These are phyloP conservation scores for Bos indicus DNA, from an alignment of 2,113 vertebrate genomes.

Conservation along the genomic window DNA sequence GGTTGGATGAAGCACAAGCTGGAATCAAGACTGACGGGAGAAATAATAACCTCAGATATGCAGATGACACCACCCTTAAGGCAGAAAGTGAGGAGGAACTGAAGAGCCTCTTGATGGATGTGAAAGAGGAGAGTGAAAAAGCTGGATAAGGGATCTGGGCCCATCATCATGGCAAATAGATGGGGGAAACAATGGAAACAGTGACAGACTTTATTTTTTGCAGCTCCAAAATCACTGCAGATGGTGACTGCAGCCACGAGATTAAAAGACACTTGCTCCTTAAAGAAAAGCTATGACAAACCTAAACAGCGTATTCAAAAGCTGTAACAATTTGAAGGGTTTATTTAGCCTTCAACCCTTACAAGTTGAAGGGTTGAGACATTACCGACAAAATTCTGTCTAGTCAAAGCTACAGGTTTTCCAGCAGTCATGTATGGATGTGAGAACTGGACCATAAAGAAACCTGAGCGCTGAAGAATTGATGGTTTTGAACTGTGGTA, in stretches of 20 bases:
- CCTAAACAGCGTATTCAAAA: not conserved
- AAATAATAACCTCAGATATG: not conserved
- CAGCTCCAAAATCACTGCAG: not conserved
- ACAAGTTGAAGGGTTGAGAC: not conserved
- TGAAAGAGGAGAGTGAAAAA: not conserved
- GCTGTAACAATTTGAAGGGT: not conserved
- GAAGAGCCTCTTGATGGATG: not conserved
- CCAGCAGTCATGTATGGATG: not conserved
- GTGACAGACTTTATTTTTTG: not conserved
- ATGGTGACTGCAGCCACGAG: not conserved
- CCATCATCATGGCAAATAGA: not conserved
- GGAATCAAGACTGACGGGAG: not conserved
- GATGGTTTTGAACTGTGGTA: not conserved
- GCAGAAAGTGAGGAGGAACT: not conserved
- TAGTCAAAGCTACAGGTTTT: not conserved
- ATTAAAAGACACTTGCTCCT: not conserved
- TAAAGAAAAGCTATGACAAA: not conserved
- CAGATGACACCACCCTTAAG: not conserved
- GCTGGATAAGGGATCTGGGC: not conserved
- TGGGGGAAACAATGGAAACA: not conserved
- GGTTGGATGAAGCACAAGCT: not conserved
- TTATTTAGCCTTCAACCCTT: too few relatives aligned
- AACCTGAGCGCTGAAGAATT: not conserved
- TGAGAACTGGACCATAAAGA: not conserved
- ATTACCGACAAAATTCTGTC: not conserved